A percentile compares a stretch with the other conserved stretches of the same genome.
phyloP scores from a whole-genome alignment of 2,797 vertebrate genomes.

The Euphonia xanthogaster region DNA sequence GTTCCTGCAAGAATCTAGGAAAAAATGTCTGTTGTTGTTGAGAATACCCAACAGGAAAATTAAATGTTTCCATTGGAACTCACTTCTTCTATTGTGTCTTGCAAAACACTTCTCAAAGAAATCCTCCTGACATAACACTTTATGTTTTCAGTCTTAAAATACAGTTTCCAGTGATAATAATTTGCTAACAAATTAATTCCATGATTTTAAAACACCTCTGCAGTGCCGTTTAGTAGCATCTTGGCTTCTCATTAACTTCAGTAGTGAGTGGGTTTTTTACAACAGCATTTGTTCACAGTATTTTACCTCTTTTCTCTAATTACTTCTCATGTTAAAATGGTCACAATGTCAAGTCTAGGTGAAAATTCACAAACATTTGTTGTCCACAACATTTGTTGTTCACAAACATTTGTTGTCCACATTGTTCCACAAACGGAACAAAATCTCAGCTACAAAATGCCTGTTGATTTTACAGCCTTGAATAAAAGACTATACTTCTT shows the following conservation, averaged over 20 bases:
- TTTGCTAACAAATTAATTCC: neutral
- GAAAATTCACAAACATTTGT: neutral
- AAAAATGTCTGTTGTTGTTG: neutral
- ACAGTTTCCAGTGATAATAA: neutral
- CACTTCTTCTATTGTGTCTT: neutral
- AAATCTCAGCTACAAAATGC: neutral
- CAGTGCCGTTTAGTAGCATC: neutral
- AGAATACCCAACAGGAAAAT: neutral
- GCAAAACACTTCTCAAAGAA: neutral
- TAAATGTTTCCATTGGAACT: neutral
- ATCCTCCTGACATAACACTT: neutral
- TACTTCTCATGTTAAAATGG: neutral
- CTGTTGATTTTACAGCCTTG: neutral
- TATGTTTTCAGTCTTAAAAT: neutral
- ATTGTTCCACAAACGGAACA: neutral
- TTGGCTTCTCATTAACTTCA: neutral
- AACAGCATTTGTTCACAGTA: neutral
- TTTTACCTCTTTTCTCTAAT: neutral
- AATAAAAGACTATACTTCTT: neutral
- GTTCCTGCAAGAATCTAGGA: neutral
- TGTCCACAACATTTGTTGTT: neutral
- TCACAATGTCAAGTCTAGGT: neutral
- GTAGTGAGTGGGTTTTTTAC: neutral
- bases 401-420: neutral
- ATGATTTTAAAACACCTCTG: neutral